Evolutionary conservation across 2,888 invertebrate genomes (phyloP), one percentile per base, ranked within the genome.

Genomic region (Tetanocera ferruginea): DNA sequence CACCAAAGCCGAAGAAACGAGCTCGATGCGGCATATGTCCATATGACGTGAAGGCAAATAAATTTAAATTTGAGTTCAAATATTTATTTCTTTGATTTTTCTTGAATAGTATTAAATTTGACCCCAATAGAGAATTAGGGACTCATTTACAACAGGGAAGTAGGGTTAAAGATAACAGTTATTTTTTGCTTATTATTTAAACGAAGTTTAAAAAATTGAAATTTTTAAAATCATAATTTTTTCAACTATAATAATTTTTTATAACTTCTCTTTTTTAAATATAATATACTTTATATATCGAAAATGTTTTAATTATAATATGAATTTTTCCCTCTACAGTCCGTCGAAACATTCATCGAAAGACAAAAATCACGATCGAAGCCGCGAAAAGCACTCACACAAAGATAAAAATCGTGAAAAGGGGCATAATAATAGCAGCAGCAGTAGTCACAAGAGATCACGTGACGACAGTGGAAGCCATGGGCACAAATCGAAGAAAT

Each of bases 391-490:
- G 19, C 85, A 88, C 86, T 88, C 87, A 77, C 86, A 88, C 83
- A 87, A 87, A 81, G 86, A 83, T 83, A 90, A 87, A 82, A 89
- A 89, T 80, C 87, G 85, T 77, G 82, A 85, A 83, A 92, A 76
- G 91, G 75, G 80, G 55, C 80, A 78, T 91, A 91, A 89, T 90
- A 83, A 83, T 80, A 82, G 82, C 76, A 81, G 82, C 67, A 82
- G 83, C 77, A 83, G 83, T 79, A 89, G 89, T 83, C 89, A 90
- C 78, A 96, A 96, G 89, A 93, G 96, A 62, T 92, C 94, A 55
- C 92, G 95, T 31, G 95, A 96, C 79, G 94, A 94, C 82, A 94
- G 94, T 86, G 91, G 92, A 71, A 95, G 95, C 64, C 91, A 90
- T 83, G 91, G 91, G 82, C 92, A 92, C 86, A 92, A 93, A 80